These are phyloP conservation scores for Ephestia elutella DNA, from an alignment of 1,140 invertebrate species.

Conservation along the genomic window DNA sequence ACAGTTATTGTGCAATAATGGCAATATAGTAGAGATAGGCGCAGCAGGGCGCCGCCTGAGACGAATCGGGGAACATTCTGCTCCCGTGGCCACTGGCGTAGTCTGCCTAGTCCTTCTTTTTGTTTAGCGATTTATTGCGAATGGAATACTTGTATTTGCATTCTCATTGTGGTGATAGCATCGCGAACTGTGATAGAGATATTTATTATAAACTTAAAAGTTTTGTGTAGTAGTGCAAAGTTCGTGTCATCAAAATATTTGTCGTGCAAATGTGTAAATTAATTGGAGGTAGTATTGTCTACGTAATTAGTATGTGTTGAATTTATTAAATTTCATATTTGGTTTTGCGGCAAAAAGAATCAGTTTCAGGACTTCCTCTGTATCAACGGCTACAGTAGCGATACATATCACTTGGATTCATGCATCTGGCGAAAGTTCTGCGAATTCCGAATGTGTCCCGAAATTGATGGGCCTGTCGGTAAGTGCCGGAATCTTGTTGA, in stretches of 20 bases:
- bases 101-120: conserved; percentile 23
- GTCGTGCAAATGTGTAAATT: no score
- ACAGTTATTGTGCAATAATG: conserved; percentile 47
- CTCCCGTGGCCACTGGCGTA: conserved; percentile 14
- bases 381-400: conserved; percentile 1
- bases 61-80: conserved; percentile 26
- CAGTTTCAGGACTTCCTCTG: no score
- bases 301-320: no score
- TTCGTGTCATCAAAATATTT: no score
- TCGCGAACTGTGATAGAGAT: background rate
- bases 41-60: conserved; percentile 34
- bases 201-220: background rate
- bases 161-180: background rate
- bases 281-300: no score
- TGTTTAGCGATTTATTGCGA: conserved; percentile 41
- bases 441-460: conserved; percentile 49
- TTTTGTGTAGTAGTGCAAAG: no score
- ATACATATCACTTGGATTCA: conserved; percentile 51
- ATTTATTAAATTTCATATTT: no score
- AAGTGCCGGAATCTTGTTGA: conserved; percentile 44
- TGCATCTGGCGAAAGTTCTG: conserved; percentile 63
- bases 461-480: conserved; percentile 54
- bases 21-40: conserved; percentile 45
- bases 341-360: no score
- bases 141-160: conserved; percentile 12